phyloP scores from a whole-genome alignment of 2,797 vertebrate genomes.

The Phyllotis vaccarum region DNA sequence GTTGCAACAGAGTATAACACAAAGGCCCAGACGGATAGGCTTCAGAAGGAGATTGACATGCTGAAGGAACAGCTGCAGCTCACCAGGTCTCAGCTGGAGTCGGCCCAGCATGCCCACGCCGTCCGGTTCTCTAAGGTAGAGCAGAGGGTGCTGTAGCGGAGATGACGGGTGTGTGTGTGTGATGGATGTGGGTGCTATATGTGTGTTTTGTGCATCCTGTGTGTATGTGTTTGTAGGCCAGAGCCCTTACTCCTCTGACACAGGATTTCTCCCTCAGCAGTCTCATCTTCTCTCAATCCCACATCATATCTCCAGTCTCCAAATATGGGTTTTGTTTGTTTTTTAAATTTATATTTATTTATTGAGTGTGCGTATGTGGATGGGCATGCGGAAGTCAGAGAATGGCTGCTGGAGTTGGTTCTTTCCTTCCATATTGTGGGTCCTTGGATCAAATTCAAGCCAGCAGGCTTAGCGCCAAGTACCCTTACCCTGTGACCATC shows the following conservation, averaged over 20 bases:
- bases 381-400: background rate
- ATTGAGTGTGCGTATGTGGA: background rate
- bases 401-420: too few relatives aligned
- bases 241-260: background rate
- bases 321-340: background rate
- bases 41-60: conserved; percentile 92
- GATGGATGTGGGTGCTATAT: background rate
- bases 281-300: background rate
- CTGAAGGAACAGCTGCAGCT: conserved; percentile 93
- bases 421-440: background rate
- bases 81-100: conserved; percentile 89
- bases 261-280: background rate
- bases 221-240: background rate
- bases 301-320: background rate
- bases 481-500: background rate
- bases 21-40: conserved; percentile 89
- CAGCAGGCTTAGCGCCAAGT: too few relatives aligned
- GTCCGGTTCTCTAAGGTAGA: conserved; percentile 91
- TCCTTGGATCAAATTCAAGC: background rate
- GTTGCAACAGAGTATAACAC: conserved; percentile 89
- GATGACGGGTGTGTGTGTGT: background rate
- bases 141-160: fast-evolving
- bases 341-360: background rate
- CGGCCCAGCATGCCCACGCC: conserved; percentile 90
- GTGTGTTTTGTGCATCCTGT: background rate